Conservation (phyloP, 2,888 invertebrate species). For the Suillia variegata region DNA sequence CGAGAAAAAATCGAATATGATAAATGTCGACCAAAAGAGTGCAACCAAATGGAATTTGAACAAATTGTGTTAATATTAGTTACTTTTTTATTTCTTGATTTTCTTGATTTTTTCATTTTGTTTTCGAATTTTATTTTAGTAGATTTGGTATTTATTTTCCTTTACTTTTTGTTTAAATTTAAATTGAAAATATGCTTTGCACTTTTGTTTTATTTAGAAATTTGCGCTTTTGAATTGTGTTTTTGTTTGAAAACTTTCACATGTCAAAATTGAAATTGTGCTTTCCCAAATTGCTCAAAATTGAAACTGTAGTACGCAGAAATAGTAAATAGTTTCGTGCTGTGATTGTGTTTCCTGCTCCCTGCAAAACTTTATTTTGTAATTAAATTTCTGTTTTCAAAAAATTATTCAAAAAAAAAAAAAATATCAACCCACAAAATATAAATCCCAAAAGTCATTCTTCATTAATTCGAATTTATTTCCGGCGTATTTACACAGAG, state of each 20-base stretch:
- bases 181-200: background rate
- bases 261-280: background rate
- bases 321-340: background rate
- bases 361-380: background rate
- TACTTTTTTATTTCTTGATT: background rate
- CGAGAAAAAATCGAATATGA: too few species aligned
- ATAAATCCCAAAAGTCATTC: background rate
- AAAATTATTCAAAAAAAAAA: background rate
- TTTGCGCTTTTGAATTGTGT: background rate
- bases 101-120: background rate
- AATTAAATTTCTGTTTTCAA: constrained; percentile 7
- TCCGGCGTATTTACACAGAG: background rate
- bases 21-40: constrained; percentile 36
- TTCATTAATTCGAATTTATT: background rate
- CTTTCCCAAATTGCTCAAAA: background rate
- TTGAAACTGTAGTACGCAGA: background rate
- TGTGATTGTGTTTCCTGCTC: background rate
- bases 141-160: constrained; percentile 3
- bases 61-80: too few species aligned
- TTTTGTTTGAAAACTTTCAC: constrained; percentile 1
- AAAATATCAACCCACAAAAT: background rate
- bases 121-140: background rate
- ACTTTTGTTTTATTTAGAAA: background rate
- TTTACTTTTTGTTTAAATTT: constrained; percentile 11
- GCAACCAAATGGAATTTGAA: constrained; percentile 37